These are phyloP conservation scores for Trachops cirrhosus DNA, from an alignment of 2,797 vertebrate genomes.

Conservation along the genomic window DNA sequence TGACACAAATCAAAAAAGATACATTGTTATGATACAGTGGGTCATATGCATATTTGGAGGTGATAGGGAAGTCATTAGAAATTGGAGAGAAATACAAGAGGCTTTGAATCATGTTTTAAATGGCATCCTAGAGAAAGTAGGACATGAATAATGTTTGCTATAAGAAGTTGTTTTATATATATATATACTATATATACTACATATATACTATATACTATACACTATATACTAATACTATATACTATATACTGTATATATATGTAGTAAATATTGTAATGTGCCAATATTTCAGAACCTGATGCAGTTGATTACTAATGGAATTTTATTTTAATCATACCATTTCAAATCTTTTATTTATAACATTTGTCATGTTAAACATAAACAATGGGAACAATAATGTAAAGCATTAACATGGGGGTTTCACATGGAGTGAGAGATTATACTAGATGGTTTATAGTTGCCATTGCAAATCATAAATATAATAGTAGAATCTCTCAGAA, in stretches of 20 bases:
- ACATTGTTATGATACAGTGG: neutral
- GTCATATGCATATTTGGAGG: neutral
- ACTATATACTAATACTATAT: too few relatives aligned
- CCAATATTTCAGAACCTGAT: neutral
- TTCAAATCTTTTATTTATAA: neutral
- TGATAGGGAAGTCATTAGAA: neutral
- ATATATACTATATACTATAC: too few relatives aligned
- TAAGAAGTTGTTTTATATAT: neutral
- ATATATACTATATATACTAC: too few relatives aligned
- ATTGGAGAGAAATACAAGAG: neutral
- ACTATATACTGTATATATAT: too few relatives aligned
- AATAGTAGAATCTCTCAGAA: neutral
- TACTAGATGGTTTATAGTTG: neutral
- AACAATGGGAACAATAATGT: neutral
- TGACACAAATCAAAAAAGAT: neutral
- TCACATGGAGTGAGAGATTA: neutral
- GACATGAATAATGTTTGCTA: neutral
- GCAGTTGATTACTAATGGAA: neutral
- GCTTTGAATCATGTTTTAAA: neutral
- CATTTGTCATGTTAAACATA: neutral
- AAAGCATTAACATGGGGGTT: neutral
- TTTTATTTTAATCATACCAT: neutral
- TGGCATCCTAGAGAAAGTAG: neutral
- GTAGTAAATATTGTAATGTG: neutral
- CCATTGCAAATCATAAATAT: constrained; percentile 30